Conservation (phyloP, 2,797 vertebrate species). For the Rachycentron canadum region DNA sequence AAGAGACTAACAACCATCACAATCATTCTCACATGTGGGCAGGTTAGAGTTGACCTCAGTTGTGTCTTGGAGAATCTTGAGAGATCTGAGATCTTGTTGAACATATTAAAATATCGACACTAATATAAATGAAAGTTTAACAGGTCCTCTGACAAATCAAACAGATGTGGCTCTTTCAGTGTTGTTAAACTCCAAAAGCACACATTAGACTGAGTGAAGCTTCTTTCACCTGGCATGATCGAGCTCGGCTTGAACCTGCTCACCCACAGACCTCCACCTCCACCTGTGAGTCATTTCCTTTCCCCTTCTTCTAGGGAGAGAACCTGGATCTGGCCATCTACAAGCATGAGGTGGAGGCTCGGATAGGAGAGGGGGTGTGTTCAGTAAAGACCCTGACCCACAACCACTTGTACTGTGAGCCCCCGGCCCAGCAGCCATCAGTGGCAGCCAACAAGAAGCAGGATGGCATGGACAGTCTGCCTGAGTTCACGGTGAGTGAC, state of each 20-base stretch:
- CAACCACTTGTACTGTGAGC: conserved; percentile 96
- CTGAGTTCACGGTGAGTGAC: conserved; percentile 92
- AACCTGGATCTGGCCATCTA: conserved; percentile 94
- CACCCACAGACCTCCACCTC: not conserved
- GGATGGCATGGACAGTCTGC: conserved; percentile 89
- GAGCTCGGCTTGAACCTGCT: no score
- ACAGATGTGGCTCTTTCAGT: not conserved
- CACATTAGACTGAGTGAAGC: no score
- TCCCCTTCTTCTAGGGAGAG: conserved; percentile 87
- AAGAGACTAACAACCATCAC: no score
- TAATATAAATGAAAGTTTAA: not conserved
- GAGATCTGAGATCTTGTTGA: not conserved
- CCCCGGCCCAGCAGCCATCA: conserved; percentile 90
- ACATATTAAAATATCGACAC: not conserved
- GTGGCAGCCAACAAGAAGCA: conserved; percentile 80
- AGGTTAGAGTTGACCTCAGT: no score
- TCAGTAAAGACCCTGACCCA: conserved; percentile 94
- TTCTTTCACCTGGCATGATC: no score
- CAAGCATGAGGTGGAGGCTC: conserved; percentile 96
- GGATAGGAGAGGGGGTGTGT: conserved; percentile 93
- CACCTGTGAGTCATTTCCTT: not conserved
- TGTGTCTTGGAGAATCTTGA: no score
- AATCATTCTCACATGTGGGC: no score
- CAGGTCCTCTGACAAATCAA: not conserved
- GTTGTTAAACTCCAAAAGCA: not conserved